A percentile compares a stretch with the other conserved stretches of the same genome.
phyloP scores from a whole-genome alignment of 1,140 invertebrate genomes.

The Cherax destructor region DNA sequence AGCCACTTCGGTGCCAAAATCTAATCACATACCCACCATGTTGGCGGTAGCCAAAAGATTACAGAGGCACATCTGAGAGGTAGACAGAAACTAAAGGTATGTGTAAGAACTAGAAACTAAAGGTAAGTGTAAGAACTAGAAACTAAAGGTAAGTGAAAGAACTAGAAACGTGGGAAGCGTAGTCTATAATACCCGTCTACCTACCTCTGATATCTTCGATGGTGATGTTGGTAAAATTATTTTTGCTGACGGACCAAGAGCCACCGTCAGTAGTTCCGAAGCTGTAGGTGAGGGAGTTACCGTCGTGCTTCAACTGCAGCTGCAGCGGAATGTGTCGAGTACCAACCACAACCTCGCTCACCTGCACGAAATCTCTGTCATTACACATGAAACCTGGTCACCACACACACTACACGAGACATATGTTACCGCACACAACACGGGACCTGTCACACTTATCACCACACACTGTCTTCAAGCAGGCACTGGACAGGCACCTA shows the following conservation, averaged over 20 bases:
- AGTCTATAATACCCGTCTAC: neutral
- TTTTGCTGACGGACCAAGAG: constrained; percentile 14
- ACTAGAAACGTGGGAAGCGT: no score
- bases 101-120: no score
- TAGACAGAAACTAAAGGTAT: no score
- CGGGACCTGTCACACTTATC: no score
- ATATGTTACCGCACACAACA: neutral
- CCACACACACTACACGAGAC: neutral
- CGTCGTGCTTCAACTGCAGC: neutral
- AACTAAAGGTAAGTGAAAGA: no score
- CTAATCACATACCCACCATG: no score
- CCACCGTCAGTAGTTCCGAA: constrained; percentile 3
- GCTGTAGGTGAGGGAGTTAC: neutral
- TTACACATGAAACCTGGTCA: neutral
- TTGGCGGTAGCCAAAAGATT: no score
- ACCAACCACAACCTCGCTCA: constrained; percentile 5
- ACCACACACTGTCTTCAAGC: no score
- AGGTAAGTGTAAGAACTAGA: no score
- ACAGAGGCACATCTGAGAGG: no score
- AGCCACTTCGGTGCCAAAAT: no score
- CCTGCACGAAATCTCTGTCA: neutral
- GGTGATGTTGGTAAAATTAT: constrained; percentile 37
- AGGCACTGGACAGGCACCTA: no score
- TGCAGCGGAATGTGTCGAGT: neutral
- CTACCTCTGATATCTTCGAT: constrained; percentile 27